phyloP scores from a whole-genome alignment of 2,797 vertebrate species.

The Thalassophryne amazonica region DNA sequence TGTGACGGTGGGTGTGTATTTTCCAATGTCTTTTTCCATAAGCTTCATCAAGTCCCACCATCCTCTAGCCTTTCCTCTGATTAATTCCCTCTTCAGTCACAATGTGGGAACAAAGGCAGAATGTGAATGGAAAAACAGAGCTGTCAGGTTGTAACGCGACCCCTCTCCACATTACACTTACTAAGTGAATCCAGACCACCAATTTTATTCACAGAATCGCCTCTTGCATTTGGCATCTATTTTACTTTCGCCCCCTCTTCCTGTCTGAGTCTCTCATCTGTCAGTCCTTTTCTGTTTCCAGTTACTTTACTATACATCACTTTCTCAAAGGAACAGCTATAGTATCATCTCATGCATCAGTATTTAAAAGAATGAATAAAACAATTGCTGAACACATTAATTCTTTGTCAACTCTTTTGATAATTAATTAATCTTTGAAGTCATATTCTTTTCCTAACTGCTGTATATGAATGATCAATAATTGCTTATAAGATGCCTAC shows the following conservation, averaged over 20 bases:
- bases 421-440: too few species aligned
- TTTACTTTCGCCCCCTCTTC: background rate
- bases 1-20: too few species aligned
- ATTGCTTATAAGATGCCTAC: too few species aligned
- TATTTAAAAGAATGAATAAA: too few species aligned
- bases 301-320: constrained; percentile 34
- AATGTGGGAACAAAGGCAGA: constrained; percentile 2
- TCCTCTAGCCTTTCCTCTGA: background rate
- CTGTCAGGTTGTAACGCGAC: constrained; percentile 13
- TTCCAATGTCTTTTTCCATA: too few species aligned
- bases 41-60: too few species aligned
- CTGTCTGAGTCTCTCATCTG: constrained; percentile 21
- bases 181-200: constrained; percentile 42
- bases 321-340: background rate
- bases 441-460: too few species aligned
- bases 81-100: background rate
- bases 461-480: too few species aligned
- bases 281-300: constrained; percentile 22
- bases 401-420: too few species aligned
- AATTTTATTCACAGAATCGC: constrained; percentile 28
- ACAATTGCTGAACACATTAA: too few species aligned
- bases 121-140: background rate
- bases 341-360: background rate
- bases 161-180: constrained; percentile 10
- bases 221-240: constrained; percentile 27